Percentiles rank a stretch among this genome's conserved stretches.
phyloP scores from a whole-genome alignment of 2,888 invertebrate species.

The Mesoligia furuncula region DNA sequence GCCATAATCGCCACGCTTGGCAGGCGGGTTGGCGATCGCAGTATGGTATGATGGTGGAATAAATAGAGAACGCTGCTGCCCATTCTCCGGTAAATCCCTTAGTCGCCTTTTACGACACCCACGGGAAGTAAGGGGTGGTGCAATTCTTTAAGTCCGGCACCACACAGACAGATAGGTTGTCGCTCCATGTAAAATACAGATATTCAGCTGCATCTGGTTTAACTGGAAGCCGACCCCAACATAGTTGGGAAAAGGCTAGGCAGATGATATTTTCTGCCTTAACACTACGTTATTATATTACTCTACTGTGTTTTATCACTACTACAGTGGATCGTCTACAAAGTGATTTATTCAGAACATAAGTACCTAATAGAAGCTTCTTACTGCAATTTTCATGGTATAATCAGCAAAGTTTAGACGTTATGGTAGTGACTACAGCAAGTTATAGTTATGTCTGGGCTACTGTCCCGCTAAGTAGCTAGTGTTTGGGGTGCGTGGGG shows the following conservation, averaged over 20 bases:
- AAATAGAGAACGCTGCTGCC: too few relatives aligned
- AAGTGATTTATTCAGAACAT: too few relatives aligned
- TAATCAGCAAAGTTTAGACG: not conserved
- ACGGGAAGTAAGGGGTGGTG: too few relatives aligned
- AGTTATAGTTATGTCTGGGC: slow-evolving; percentile 30
- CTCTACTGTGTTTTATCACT: not conserved
- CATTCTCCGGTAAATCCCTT: too few relatives aligned
- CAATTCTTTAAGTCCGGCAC: too few relatives aligned
- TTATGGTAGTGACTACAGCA: not conserved
- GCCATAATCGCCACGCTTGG: too few relatives aligned
- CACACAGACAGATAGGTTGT: not conserved
- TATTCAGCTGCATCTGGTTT: not conserved
- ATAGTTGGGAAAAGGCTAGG: not conserved
- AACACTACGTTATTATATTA: not conserved
- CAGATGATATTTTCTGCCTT: not conserved
- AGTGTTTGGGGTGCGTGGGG: slow-evolving; percentile 51
- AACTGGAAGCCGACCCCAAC: not conserved
- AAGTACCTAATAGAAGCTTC: not conserved
- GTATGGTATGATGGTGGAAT: too few relatives aligned
- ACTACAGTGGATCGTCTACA: not conserved
- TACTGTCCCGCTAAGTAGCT: slow-evolving; percentile 52
- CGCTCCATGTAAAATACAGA: not conserved
- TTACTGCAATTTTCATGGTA: not conserved
- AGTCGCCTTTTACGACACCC: too few relatives aligned
- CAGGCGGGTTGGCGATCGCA: too few relatives aligned